Conservation (phyloP, 2,113 vertebrate species). For the Microcebus griseorufus region DNA sequence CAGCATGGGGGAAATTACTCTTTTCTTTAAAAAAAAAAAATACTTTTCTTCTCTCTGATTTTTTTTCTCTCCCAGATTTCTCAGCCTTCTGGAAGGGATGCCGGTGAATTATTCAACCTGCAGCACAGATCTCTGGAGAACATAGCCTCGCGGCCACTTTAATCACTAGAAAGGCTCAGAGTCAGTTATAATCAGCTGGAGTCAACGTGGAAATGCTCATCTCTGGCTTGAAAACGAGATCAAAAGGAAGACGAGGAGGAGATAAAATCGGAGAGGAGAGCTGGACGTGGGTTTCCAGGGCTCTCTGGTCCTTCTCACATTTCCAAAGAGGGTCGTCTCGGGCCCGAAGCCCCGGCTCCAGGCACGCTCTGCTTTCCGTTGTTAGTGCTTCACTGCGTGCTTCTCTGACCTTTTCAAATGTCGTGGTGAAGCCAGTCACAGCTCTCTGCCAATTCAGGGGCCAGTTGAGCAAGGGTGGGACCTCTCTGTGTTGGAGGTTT, state of each 20-base stretch:
- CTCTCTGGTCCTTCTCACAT: not conserved
- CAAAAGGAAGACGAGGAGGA: conserved; percentile 62
- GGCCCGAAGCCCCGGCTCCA: not conserved
- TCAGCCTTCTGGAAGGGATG: conserved; percentile 59
- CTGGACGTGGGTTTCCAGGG: not conserved
- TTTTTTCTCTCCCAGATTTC: conserved; percentile 5
- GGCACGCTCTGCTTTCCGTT: not conserved
- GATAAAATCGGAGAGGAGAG: conserved; percentile 53
- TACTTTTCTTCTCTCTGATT: conserved; percentile 48
- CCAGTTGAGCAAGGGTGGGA: not conserved
- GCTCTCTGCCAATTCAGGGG: not conserved
- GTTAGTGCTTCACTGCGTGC: not conserved
- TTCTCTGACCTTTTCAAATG: conserved; percentile 8
- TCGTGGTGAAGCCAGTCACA: not conserved
- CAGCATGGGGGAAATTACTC: conserved; percentile 62
- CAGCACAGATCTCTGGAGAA: conserved; percentile 65
- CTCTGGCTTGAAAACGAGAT: conserved; percentile 71
- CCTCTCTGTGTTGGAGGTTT: not conserved
- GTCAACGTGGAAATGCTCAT: conserved; percentile 67
- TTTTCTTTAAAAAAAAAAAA: conserved; percentile 47
- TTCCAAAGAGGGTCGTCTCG: not conserved
- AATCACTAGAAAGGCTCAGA: conserved; percentile 77
- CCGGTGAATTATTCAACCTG: conserved; percentile 78
- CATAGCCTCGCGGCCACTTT: conserved; percentile 69
- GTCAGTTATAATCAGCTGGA: conserved; percentile 76